phyloP scores from a whole-genome alignment of 2,888 invertebrate species.

The Eulithis prunata region DNA sequence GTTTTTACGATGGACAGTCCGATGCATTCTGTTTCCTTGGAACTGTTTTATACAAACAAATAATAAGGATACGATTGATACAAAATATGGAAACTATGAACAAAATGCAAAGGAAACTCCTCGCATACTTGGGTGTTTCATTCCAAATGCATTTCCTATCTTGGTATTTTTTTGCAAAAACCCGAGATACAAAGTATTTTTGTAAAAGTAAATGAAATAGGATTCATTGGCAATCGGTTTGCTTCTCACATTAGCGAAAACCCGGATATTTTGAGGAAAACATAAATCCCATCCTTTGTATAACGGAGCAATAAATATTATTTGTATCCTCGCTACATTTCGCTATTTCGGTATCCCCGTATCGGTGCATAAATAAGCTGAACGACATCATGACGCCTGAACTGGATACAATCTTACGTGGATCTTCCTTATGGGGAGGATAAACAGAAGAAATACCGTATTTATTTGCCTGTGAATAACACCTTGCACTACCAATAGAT shows the following conservation, averaged over 20 bases:
- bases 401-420: not conserved
- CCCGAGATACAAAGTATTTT: not conserved
- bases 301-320: conserved; percentile 37
- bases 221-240: conserved; percentile 14
- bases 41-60: conserved; percentile 2
- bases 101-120: not conserved
- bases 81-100: not conserved
- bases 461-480: no score
- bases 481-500: no score
- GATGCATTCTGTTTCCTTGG: conserved; percentile 20
- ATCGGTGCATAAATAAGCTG: conserved; percentile 14
- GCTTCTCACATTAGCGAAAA: conserved; percentile 23
- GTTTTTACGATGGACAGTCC: conserved; percentile 27
- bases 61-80: not conserved
- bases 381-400: conserved; percentile 12
- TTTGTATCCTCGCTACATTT: conserved; percentile 30
- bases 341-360: conserved; percentile 23
- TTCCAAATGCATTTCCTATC: not conserved
- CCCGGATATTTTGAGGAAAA: conserved; percentile 27
- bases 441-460: no score
- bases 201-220: not conserved
- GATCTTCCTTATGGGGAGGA: not conserved
- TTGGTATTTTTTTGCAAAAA: not conserved
- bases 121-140: not conserved
- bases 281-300: conserved; percentile 36